Percentiles rank a stretch among this genome's conserved stretches.
Conservation (phyloP, 2,797 vertebrate genomes). For the Cossypha dichroa region DNA sequence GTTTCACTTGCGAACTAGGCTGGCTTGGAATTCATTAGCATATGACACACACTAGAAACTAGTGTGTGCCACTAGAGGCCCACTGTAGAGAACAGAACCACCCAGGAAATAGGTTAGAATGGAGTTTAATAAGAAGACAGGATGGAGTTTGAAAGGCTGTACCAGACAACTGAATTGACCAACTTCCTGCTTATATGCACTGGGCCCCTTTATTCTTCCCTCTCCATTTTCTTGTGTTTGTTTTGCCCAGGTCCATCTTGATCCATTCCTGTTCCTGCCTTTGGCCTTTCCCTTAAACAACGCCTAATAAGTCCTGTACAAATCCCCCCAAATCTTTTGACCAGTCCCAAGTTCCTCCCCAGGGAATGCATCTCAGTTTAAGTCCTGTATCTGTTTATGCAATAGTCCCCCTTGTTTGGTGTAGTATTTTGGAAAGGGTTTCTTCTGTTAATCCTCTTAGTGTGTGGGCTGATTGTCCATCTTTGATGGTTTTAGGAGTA, state of each 20-base stretch:
- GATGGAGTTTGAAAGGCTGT: neutral
- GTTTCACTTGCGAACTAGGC: neutral
- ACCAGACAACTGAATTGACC: neutral
- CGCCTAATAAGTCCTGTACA: neutral
- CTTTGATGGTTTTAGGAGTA: neutral
- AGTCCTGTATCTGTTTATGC: neutral
- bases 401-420: neutral
- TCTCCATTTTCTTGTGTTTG: neutral
- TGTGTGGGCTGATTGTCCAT: neutral
- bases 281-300: neutral
- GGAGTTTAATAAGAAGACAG: neutral
- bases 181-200: neutral
- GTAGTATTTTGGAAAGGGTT: neutral
- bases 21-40: neutral
- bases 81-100: neutral
- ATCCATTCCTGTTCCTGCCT: neutral
- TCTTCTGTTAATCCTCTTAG: neutral
- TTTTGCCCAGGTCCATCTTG: neutral
- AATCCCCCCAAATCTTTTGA: neutral
- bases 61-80: neutral
- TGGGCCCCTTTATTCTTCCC: neutral
- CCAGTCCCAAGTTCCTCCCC: neutral
- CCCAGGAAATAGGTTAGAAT: neutral
- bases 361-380: neutral
- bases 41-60: neutral